phyloP scores from a whole-genome alignment of 2,888 invertebrate species.

The Arctia plantaginis region DNA sequence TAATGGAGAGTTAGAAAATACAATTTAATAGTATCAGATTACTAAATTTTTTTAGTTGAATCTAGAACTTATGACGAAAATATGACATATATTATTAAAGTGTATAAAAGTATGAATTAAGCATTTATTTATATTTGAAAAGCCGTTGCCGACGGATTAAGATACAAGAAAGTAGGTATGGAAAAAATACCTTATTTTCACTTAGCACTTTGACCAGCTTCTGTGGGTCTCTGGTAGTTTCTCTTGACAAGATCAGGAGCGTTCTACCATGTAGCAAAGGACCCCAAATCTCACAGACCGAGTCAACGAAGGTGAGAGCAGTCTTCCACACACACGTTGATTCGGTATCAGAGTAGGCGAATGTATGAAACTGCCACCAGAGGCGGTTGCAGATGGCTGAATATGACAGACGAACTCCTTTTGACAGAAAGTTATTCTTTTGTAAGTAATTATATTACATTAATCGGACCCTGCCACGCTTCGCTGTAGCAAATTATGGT shows the following conservation, averaged over 20 bases:
- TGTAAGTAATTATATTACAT: background rate
- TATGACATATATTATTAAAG: background rate
- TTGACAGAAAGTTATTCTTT: background rate
- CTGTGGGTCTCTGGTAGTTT: conserved; percentile 92
- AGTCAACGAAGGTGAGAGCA: conserved; percentile 96
- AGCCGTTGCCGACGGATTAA: background rate
- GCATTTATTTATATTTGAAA: background rate
- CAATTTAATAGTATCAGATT: background rate
- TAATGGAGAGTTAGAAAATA: no score
- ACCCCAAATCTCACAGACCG: conserved; percentile 95
- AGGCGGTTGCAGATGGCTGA: conserved; percentile 93
- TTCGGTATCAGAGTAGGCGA: conserved; percentile 90
- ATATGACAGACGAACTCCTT: conserved; percentile 93
- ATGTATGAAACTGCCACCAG: conserved; percentile 94
- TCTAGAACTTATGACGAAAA: background rate
- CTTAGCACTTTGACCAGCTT: conserved; percentile 89
- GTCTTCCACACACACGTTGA: conserved; percentile 94
- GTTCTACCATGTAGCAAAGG: conserved; percentile 91
- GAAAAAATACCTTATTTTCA: conserved; percentile 87
- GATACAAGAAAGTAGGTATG: background rate
- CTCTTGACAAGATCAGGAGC: conserved; percentile 91
- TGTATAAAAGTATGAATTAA: background rate
- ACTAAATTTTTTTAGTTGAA: no score
- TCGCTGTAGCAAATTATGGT: no score
- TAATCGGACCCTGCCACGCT: no score